phyloP scores from a whole-genome alignment of 1,140 invertebrate genomes.

The Archivesica marissinica region DNA sequence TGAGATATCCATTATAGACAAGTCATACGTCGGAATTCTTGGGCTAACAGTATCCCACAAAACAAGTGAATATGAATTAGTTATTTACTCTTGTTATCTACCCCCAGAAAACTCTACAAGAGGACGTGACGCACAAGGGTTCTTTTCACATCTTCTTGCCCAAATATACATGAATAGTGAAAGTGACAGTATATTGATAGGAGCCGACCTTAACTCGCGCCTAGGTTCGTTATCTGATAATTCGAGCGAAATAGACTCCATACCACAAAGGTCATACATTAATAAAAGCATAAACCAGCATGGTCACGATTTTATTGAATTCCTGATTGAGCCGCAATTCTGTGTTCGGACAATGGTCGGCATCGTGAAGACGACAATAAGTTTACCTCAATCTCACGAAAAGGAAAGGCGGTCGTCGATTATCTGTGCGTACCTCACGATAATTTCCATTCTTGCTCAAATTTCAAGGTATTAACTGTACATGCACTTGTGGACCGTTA shows the following conservation, averaged over 20 bases:
- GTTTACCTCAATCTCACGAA: constrained; percentile 35
- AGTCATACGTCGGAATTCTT: constrained; percentile 42
- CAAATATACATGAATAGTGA: constrained; percentile 22
- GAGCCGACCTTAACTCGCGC: constrained; percentile 39
- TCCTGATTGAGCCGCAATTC: constrained; percentile 52
- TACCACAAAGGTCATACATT: background rate
- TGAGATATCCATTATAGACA: constrained; percentile 30
- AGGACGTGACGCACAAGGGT: constrained; percentile 46
- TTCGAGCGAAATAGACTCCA: background rate
- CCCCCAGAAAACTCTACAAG: constrained; percentile 23
- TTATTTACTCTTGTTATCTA: constrained; percentile 49
- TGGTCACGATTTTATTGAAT: constrained; percentile 40
- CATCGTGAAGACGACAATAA: background rate
- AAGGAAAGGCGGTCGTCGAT: constrained; percentile 52
- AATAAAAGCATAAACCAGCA: constrained; percentile 60
- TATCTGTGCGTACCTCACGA: constrained; percentile 33
- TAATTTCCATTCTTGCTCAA: background rate
- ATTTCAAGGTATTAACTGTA: background rate
- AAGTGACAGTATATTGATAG: constrained; percentile 12
- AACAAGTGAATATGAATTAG: constrained; percentile 30
- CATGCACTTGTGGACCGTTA: constrained; percentile 18
- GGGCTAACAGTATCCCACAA: constrained; percentile 20
- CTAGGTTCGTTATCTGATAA: constrained; percentile 10
- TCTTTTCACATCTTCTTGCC: constrained; percentile 43
- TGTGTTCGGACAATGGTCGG: constrained; percentile 51